phyloP scores from a whole-genome alignment of 2,113 vertebrate species.

The Oceanodroma tethys region DNA sequence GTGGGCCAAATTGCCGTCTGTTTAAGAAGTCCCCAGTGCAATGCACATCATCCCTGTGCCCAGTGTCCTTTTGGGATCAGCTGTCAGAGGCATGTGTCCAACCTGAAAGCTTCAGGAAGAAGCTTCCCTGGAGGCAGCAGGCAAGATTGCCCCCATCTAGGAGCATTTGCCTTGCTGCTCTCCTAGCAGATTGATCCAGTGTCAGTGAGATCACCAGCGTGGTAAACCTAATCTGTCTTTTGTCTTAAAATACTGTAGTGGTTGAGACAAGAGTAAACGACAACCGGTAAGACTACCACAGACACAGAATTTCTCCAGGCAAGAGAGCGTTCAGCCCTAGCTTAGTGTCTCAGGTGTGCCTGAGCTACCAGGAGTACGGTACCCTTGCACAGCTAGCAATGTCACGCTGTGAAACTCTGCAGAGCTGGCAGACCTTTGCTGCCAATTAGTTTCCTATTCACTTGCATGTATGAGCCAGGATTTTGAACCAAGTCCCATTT shows the following conservation, averaged over 20 bases:
- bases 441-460: neutral
- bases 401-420: neutral
- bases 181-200: neutral
- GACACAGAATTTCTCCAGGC: neutral
- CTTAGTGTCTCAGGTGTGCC: neutral
- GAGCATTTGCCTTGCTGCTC: neutral
- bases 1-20: neutral
- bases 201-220: neutral
- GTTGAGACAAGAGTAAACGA: neutral
- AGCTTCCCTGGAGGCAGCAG: neutral
- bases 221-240: neutral
- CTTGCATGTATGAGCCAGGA: neutral
- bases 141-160: neutral
- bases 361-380: neutral
- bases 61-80: neutral
- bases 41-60: rapidly evolving
- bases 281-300: rapidly evolving
- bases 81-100: neutral
- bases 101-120: neutral
- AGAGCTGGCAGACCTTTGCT: neutral
- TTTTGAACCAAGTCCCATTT: neutral
- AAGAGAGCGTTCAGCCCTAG: neutral
- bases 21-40: neutral
- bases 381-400: neutral
- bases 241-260: neutral